phyloP scores from a whole-genome alignment of 2,888 invertebrate species.

The Drosophila siamana region DNA sequence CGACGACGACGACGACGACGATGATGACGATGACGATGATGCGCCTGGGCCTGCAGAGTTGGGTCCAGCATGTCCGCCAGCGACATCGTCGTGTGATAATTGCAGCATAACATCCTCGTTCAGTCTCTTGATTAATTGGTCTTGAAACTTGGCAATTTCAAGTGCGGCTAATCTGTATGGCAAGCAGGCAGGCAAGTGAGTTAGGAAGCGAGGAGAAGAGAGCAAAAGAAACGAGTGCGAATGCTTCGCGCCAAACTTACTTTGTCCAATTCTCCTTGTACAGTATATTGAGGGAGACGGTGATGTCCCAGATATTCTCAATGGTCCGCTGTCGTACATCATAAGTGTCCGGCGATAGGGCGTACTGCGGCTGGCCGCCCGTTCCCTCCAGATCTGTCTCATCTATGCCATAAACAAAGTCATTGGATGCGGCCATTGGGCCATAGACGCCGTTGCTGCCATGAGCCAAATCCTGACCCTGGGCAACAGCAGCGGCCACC shows the following conservation, averaged over 20 bases:
- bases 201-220: background rate
- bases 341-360: constrained; percentile 85
- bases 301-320: constrained; percentile 96
- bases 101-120: constrained; percentile 91
- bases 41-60: constrained; percentile 18
- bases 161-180: constrained; percentile 84
- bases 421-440: constrained; percentile 59
- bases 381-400: constrained; percentile 59
- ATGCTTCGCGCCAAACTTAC: constrained; percentile 85
- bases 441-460: constrained; percentile 45
- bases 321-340: constrained; percentile 90
- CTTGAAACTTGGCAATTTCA: constrained; percentile 90
- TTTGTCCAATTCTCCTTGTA: constrained; percentile 96
- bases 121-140: constrained; percentile 92
- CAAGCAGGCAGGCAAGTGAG: background rate
- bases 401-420: constrained; percentile 82
- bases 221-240: constrained; percentile 11
- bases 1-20: background rate
- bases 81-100: constrained; percentile 86
- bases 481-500: constrained; percentile 62
- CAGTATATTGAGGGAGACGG: constrained; percentile 93
- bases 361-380: constrained; percentile 72
- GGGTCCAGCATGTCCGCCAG: constrained; percentile 61
- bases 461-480: constrained; percentile 48
- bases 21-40: constrained; percentile 6